A percentile compares a stretch with the other conserved stretches of the same genome.
Conservation (phyloP, 2,888 invertebrate species). For the Hirtodrosophila confusa region DNA sequence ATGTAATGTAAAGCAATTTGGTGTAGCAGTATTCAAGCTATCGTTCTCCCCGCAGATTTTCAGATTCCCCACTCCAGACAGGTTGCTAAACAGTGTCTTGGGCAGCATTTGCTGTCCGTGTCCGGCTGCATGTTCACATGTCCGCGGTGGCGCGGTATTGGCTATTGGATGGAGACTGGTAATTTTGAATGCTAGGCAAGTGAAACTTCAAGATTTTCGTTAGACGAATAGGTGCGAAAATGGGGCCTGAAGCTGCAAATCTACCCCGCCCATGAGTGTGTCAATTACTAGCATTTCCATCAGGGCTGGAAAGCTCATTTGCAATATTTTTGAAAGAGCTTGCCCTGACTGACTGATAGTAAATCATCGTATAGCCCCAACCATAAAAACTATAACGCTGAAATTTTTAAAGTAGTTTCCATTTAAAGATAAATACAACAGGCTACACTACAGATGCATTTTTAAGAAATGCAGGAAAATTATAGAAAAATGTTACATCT, state of each 20-base stretch:
- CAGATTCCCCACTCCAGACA: constrained; percentile 35
- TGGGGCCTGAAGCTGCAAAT: neutral
- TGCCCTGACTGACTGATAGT: too few relatives aligned
- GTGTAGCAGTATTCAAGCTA: constrained; percentile 23
- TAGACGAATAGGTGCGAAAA: constrained; percentile 19
- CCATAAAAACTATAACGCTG: too few relatives aligned
- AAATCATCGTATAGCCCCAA: too few relatives aligned
- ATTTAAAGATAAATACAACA: too few relatives aligned
- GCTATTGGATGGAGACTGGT: too few relatives aligned
- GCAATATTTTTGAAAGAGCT: neutral
- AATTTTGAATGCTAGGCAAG: constrained; percentile 52
- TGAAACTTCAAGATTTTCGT: constrained; percentile 71
- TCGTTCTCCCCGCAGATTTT: constrained; percentile 12
- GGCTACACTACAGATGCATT: too few relatives aligned
- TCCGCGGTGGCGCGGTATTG: constrained; percentile 31
- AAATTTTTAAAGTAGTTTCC: too few relatives aligned
- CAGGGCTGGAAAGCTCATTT: too few relatives aligned
- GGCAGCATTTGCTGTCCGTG: constrained; percentile 14
- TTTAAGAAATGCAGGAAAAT: too few relatives aligned
- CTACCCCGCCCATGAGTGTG: neutral
- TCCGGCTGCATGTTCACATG: constrained; percentile 47
- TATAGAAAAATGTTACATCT: too few relatives aligned
- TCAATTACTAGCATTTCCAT: neutral
- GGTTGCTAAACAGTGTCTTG: constrained; percentile 58
- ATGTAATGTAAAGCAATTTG: constrained; percentile 76